Conservation (phyloP, 35 echinoderm and acorn worm genomes). For the Apostichopus californicus region DNA sequence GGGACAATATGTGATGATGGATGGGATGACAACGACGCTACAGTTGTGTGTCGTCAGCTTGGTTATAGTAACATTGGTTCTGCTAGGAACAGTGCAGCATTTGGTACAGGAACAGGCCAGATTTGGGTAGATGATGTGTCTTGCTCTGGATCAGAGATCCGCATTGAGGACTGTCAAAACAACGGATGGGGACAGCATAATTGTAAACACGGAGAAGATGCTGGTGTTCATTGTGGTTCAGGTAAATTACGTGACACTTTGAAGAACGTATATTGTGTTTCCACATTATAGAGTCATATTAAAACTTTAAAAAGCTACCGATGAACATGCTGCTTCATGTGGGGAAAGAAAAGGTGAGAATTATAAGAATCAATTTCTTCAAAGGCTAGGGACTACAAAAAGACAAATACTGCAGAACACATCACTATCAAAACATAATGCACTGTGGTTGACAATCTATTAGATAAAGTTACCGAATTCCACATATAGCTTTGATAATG, state of each 20-base stretch:
- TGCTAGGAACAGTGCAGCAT: not conserved
- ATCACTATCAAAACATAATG: too few species aligned
- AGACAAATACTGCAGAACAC: too few species aligned
- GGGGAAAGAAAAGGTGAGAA: too few species aligned
- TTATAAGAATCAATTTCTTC: too few species aligned
- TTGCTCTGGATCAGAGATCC: conserved; percentile 49
- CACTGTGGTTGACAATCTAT: too few species aligned
- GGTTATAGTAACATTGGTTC: not conserved
- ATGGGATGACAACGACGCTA: conserved; percentile 48
- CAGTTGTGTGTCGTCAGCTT: conserved; percentile 56
- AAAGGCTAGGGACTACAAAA: too few species aligned
- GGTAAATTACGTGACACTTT: not conserved
- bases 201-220: conserved; percentile 60
- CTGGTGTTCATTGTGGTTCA: conserved; percentile 37
- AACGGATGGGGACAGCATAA: not conserved
- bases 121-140: conserved; percentile 57
- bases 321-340: too few species aligned
- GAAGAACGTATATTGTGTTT: too few species aligned
- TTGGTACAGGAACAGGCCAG: conserved; percentile 28
- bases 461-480: too few species aligned
- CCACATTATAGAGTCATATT: too few species aligned
- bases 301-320: too few species aligned
- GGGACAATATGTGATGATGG: conserved; percentile 61
- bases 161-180: conserved; percentile 11
- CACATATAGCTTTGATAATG: too few species aligned